These are phyloP conservation scores for Phrynosoma platyrhinos DNA, from an alignment of 2,113 vertebrate species.

Conservation along the genomic window DNA sequence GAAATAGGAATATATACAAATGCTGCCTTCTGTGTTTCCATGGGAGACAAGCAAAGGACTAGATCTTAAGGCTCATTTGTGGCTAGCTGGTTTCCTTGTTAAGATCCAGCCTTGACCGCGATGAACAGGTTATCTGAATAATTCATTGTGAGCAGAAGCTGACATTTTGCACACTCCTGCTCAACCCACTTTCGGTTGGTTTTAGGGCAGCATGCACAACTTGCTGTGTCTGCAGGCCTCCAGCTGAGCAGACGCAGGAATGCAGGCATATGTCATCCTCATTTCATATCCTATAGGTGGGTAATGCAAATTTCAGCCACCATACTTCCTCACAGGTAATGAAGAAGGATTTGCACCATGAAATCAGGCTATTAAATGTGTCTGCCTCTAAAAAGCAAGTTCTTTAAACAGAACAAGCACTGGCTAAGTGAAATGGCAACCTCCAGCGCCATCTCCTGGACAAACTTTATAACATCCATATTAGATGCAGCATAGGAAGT, in stretches of 20 bases:
- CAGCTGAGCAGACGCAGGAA: not conserved
- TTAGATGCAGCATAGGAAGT: not conserved
- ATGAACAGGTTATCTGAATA: not conserved
- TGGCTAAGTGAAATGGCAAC: constrained; percentile 40
- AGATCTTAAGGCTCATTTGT: constrained; percentile 14
- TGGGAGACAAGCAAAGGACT: not conserved
- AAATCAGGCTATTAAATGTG: constrained; percentile 47
- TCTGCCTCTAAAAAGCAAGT: not conserved
- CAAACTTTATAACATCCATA: not conserved
- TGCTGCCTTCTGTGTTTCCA: not conserved
- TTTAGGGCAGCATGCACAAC: not conserved
- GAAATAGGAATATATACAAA: not conserved
- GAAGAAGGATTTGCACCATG: constrained; percentile 39
- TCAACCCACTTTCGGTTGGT: not conserved
- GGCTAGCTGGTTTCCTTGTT: not conserved
- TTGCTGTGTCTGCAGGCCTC: not conserved
- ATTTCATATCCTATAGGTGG: not conserved
- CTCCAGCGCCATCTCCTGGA: constrained; percentile 80
- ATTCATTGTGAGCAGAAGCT: not conserved
- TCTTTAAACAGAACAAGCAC: constrained; percentile 21
- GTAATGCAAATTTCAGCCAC: not conserved
- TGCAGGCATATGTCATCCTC: not conserved
- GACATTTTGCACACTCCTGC: not conserved
- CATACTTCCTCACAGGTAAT: constrained; percentile 1
- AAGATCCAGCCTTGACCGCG: not conserved